Evolutionary conservation across 2,888 invertebrate species (phyloP), one percentile per base, ranked within the genome.

Genomic region (Conomelus anceps): DNA sequence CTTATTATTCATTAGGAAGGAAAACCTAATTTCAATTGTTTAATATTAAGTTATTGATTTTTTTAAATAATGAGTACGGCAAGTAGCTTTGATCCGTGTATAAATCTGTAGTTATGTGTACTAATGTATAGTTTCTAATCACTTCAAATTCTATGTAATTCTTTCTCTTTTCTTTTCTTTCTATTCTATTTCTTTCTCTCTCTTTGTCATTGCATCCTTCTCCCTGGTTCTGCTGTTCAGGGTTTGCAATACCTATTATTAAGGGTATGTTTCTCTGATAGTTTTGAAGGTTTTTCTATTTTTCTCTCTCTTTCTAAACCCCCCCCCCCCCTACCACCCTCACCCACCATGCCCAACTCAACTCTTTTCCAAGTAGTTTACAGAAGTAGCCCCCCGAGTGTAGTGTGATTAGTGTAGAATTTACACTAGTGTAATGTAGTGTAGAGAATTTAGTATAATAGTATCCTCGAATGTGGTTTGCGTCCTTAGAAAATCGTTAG

Each of bases 241-340:
- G 91, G 90, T 91, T 91, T 89, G 90, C 90, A 89, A 91, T 91
- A 89, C 91, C 91, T 90, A 89, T 90, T 88, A 91, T 91, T 89
- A 91, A 91, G 91, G 91, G 91, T 91, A 91, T 89, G 91, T 91
- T 87, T 90, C n/a, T n/a, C 4, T n/a, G 63, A 63, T 63, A 63
- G 63, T 63, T 63, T 63, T 63, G n/a, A 63, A 41, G n/a, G 63
- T 63, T 63, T n/a, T 63, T 13, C 63, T n/a, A 63, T 63, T 63
- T n/a, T 63, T 63, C n/a, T n/a, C n/a, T n/a, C n/a, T n/a, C n/a
- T 63, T 63, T 34, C 34, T 3, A 63, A 63, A 63, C 63, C 63
- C 13, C 34, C 11, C 1, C n/a, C 63, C 20, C 1, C 63, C 63
- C n/a, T 41, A 17, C 34, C 11, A 34, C 34, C 34, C 34, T 34